Base-by-base conservation (phyloP, 2,113 vertebrate genomes). In the Cynocephalus volans region DNA sequence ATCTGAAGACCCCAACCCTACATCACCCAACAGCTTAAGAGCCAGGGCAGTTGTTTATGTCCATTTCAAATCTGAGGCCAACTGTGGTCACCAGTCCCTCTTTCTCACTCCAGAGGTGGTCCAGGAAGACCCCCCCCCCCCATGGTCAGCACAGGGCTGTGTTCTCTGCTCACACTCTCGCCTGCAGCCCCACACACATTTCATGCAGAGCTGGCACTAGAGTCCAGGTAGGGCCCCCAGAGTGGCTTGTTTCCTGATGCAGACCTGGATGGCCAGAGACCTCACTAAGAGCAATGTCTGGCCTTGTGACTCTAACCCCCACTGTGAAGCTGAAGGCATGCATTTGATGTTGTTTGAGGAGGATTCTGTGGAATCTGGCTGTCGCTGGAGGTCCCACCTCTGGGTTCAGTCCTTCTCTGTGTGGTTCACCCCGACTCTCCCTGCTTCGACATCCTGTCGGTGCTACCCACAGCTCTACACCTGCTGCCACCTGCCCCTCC, bases 221-320 rank as follows among this genome's bases (percentile, higher is more conserved):
- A 8, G 26, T 52, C 56, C 13, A 13, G 50, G 36, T 17, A 8
- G 31, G 14, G 31, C 10, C 36, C n/a, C 23, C 28, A 7, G 5
- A 1, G 31, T 12, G 10, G 70, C 88, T 67, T 76, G 45, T 33
- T 33, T 84, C 33, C 36, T 12, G 48, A 26, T 9, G 52, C 17
- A 90, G n/a, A 48, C 41, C 13, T 67, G 33, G 8, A 69, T 8
- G 9, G 3, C 52, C 36, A 24, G 62, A 28, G 17, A 11, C 21
- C 80, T 8, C 48, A 70, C 18, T 3, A 5, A 77, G 6, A 23
- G 6, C 4, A 1, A 5, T 1, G 28, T 33, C 17, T 21, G 17
- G 9, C 3, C 18, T 5, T 0, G 0, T 21, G 11, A 45, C 6
- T 64, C 41, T 75, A 23, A 31, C 36, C n/a, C 33, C 26, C 23